Conservation (phyloP, 2,113 vertebrate genomes). For the Dinomys branickii region DNA sequence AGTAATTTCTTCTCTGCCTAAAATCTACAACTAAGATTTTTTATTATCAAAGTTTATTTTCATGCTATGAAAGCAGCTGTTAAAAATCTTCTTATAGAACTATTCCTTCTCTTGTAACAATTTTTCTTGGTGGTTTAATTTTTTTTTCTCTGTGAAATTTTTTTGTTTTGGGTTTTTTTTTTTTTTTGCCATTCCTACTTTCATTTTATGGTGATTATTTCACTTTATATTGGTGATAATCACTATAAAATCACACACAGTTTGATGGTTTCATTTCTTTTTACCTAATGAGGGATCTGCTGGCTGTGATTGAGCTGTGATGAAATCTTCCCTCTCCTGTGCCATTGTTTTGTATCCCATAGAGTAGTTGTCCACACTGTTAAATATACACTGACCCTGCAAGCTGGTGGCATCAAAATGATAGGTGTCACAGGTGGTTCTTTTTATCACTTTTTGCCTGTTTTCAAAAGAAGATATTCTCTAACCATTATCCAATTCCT, state of each 20-base stretch:
- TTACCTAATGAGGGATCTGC: background rate
- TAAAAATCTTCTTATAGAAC: background rate
- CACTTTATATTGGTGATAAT: background rate
- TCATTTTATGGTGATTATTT: background rate
- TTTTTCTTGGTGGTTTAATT: background rate
- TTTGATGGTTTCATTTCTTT: background rate
- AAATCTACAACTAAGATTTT: constrained; percentile 38
- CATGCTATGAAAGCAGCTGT: background rate
- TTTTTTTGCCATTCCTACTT: background rate
- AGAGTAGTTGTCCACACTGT: too few relatives aligned
- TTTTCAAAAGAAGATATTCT: background rate
- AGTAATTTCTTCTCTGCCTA: constrained; percentile 49
- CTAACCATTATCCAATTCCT: background rate
- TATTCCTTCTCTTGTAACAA: background rate
- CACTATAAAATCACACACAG: background rate
- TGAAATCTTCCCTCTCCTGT: background rate
- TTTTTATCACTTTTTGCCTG: background rate
- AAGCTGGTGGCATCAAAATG: background rate
- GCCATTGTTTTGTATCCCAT: accelerated
- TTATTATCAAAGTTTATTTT: background rate
- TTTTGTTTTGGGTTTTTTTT: background rate
- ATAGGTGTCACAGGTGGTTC: background rate
- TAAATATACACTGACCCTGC: too few relatives aligned
- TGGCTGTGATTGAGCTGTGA: background rate
- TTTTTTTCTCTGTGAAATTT: background rate